Evolutionary conservation across 1,140 invertebrate species (phyloP), one percentile per base, ranked within the genome.

Genomic region (Pollicipes pollicipes): DNA sequence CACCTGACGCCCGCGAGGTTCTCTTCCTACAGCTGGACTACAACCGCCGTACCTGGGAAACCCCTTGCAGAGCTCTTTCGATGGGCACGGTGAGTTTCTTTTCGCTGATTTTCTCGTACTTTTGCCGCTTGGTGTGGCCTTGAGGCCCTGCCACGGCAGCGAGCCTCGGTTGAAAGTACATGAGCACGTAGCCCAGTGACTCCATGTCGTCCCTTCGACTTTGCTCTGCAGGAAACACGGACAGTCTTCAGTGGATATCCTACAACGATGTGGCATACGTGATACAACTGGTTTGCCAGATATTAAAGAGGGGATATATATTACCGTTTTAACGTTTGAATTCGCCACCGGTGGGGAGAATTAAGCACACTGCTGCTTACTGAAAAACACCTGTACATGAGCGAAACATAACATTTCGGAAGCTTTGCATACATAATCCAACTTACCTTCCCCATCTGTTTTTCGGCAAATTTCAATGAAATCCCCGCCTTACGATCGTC

Each of bases 31-130:
- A 35, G 4, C 32, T 35, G 16, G 32, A 4, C 32, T 35, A 35
- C 32, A 35, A 35, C 32, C 32, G 16, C 4, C 76, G 79, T 79
- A 85, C 83, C 78, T 69, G 84, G 83, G 76, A n/a, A 84, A 85
- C 72, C 83, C 89, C 84, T 93, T 95, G 84, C 93, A 96, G 71
- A 97, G 84, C 74, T 91, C 87, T n/a, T 85, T 96, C 93, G 72
- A 96, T 90, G 58, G 93, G 90, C 26, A 93, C 96, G 30, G 93
- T 93, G 93, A 97, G 96, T 83, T 97, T 97, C 82, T 96, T 95
- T 81, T 97, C 94, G 81, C 91, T 95, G 78, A 97, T 97, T 81
- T 94, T 92, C 80, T 97, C 94, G 81, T 97, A 97, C 78, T 97
- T 97, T 79, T 97, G 93, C 80, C 94, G 94, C 82, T 97, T 97